Evolutionary conservation across 2,888 invertebrate species (phyloP).

Genomic region (Hydropsyche betteni): DNA sequence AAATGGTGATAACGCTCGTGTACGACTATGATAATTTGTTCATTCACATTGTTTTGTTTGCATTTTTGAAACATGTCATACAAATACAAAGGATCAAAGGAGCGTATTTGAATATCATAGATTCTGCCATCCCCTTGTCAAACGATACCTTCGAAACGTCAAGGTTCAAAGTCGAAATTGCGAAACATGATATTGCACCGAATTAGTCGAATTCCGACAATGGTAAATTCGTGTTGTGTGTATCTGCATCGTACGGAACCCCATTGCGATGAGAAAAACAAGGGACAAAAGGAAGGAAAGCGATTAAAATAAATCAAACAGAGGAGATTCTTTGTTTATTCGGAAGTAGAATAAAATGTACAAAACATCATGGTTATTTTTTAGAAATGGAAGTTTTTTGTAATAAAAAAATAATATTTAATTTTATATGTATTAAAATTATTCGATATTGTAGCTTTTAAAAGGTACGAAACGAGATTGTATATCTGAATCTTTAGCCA

Average conservation of each 20-base stretch:
- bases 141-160: too few relatives aligned
- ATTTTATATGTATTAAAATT: not conserved
- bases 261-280: not conserved
- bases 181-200: constrained; percentile 22
- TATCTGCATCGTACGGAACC: constrained; percentile 2
- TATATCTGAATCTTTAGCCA: constrained; percentile 79
- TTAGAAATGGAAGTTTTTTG: not conserved
- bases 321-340: constrained; percentile 17
- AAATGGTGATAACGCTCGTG: constrained; percentile 11
- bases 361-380: not conserved
- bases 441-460: constrained; percentile 30
- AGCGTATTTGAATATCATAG: not conserved
- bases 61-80: too few relatives aligned
- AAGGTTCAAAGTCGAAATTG: not conserved
- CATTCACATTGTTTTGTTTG: too few relatives aligned
- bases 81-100: too few relatives aligned
- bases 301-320: constrained; percentile 25
- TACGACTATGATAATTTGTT: too few relatives aligned
- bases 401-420: not conserved
- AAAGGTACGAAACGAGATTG: constrained; percentile 59
- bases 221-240: constrained; percentile 4
- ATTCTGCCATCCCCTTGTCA: not conserved
- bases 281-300: constrained; percentile 12
- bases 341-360: too few relatives aligned
- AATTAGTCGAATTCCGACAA: constrained; percentile 26